Base-by-base conservation (phyloP, 92 coral and sea anemone genomes). In the Epizoanthus scotinus region DNA sequence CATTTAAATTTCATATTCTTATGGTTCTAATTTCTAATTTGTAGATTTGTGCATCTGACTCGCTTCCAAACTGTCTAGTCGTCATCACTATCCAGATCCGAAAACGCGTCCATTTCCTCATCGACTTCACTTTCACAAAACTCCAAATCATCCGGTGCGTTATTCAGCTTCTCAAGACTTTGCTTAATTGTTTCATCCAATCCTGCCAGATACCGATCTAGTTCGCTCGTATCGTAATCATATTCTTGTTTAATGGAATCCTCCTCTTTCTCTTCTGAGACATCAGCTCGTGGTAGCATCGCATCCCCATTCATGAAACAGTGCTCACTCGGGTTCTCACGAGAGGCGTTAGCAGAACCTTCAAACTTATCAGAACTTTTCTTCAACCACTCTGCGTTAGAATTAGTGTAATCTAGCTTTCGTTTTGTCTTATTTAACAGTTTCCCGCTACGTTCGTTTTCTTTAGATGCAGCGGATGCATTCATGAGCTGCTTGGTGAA, bases 121-220 rank as follows among this genome's bases (percentile, higher is more conserved):
- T 91, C 91, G 1, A 84, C 91, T 24, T 86, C 84, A 9, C 88
- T 75, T 22, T 84, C 78, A 47, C 67, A 34, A 75, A 75, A 75
- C 66, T 89, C 97, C 36, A 92, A 67, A 7, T 92, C 97, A 63
- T 92, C 97, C 19, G 94, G 97, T 0, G 88, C 94, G 14, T 92
- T 89, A 54, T 92, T 92, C 0, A 92, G 88, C 52, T 92, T 92
- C 62, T 92, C 97, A 50, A 92, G 85, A 68, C 97, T 92, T 40
- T 85, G 85, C 55, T 92, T 92, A 17, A 92, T 92, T 13, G 94
- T 92, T 55, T 92, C 97, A 56, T 92, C 97, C 63, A 92, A 78
- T 4, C 97, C 97, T 4, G 97, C 97, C 10, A 92, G 85, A 64
- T 95, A 95, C 56, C 93, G 86, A 58, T 93, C 99, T 27, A 95